phyloP scores from a whole-genome alignment of 2,797 vertebrate genomes.

The Xenops minutus region DNA sequence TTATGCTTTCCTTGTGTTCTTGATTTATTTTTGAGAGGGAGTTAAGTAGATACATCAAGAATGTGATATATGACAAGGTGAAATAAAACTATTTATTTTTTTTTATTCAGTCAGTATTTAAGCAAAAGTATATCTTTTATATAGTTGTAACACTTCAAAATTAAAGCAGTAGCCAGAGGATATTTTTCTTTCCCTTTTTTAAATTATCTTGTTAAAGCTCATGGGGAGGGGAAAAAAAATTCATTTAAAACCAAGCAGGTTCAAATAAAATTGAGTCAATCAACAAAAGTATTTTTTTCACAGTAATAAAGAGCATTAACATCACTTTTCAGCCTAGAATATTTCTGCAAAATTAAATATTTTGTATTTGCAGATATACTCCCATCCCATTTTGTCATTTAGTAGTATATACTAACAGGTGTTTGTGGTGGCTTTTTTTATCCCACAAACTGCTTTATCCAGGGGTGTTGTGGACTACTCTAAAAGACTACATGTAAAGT shows the following conservation, averaged over 20 bases:
- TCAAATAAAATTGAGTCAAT: neutral
- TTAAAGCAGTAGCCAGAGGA: neutral
- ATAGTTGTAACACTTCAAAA: neutral
- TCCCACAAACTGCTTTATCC: neutral
- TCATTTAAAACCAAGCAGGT: neutral
- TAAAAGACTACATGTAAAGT: neutral
- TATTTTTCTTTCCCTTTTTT: neutral
- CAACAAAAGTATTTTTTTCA: neutral
- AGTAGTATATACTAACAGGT: neutral
- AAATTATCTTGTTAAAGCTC: neutral
- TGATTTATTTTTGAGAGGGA: neutral
- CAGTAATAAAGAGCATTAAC: neutral
- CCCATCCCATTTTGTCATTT: neutral
- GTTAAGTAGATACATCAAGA: neutral
- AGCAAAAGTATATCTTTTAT: neutral
- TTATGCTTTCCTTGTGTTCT: neutral
- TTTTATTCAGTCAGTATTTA: slow-evolving; percentile 1
- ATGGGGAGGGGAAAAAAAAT: neutral
- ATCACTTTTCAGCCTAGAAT: neutral
- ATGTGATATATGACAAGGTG: neutral
- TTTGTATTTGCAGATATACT: neutral
- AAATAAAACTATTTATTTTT: neutral
- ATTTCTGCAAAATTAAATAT: neutral
- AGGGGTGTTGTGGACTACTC: neutral
- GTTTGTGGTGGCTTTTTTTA: neutral